Percentiles rank a stretch among this genome's conserved stretches.
Conservation (phyloP, 2,113 vertebrate genomes). For the Macheiramphus alcinus region DNA sequence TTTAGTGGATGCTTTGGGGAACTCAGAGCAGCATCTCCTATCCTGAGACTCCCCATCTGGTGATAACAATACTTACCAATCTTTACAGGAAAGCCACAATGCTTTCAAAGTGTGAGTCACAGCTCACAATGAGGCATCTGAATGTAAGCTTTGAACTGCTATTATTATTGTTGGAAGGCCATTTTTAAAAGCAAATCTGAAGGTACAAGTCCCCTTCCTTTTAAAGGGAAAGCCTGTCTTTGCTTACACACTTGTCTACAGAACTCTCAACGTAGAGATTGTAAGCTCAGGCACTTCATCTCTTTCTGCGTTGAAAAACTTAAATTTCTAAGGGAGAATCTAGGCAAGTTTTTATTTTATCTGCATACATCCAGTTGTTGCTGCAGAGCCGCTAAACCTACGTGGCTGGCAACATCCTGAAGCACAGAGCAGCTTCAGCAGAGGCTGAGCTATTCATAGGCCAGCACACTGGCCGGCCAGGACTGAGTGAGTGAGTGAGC, state of each 20-base stretch:
- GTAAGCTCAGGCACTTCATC: background rate
- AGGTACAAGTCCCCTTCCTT: background rate
- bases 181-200: background rate
- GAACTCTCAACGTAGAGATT: background rate
- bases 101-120: background rate
- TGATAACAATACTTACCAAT: background rate
- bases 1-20: background rate
- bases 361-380: background rate
- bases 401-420: background rate
- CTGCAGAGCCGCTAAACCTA: background rate
- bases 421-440: background rate
- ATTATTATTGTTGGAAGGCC: background rate
- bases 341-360: background rate
- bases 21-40: background rate
- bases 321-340: background rate
- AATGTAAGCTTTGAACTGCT: background rate
- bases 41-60: background rate
- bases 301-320: background rate
- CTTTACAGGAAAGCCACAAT: background rate
- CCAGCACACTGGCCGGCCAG: background rate
- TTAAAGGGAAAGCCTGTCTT: background rate
- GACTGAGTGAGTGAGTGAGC: background rate
- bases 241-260: background rate
- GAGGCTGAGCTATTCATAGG: conserved; percentile 9
- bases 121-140: background rate